Conservation (phyloP, 2,888 invertebrate genomes). For the Odontocerum albicorne region DNA sequence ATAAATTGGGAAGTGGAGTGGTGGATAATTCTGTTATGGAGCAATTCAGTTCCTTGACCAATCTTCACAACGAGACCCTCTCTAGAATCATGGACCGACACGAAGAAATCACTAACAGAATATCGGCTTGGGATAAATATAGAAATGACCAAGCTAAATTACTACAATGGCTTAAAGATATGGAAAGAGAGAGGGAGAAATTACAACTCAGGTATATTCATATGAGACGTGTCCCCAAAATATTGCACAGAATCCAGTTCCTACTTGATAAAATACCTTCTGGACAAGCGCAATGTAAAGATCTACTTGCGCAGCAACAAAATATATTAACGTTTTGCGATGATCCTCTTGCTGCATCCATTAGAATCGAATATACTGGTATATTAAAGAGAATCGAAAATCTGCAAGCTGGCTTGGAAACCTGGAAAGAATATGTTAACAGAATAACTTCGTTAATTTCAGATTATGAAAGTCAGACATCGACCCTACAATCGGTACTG, state of each 20-base stretch:
- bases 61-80: conserved; percentile 80
- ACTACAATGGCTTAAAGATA: conserved; percentile 77
- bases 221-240: conserved; percentile 71
- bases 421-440: conserved; percentile 76
- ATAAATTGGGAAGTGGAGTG: conserved; percentile 42
- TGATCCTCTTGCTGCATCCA: conserved; percentile 74
- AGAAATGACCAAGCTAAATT: conserved; percentile 69
- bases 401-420: conserved; percentile 76
- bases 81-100: conserved; percentile 78
- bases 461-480: conserved; percentile 65
- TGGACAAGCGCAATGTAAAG: conserved; percentile 66
- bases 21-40: conserved; percentile 59
- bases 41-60: conserved; percentile 76
- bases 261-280: conserved; percentile 68
- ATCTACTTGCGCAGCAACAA: conserved; percentile 66
- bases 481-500: conserved; percentile 62
- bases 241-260: conserved; percentile 67
- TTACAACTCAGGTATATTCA: conserved; percentile 81
- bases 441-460: conserved; percentile 66
- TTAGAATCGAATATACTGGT: conserved; percentile 80
- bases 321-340: conserved; percentile 71
- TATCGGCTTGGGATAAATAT: conserved; percentile 79
- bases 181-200: conserved; percentile 76
- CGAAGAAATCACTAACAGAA: conserved; percentile 68
- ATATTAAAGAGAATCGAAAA: conserved; percentile 77